Conservation (phyloP, 2,888 invertebrate genomes). For the Clusia tigrina region DNA sequence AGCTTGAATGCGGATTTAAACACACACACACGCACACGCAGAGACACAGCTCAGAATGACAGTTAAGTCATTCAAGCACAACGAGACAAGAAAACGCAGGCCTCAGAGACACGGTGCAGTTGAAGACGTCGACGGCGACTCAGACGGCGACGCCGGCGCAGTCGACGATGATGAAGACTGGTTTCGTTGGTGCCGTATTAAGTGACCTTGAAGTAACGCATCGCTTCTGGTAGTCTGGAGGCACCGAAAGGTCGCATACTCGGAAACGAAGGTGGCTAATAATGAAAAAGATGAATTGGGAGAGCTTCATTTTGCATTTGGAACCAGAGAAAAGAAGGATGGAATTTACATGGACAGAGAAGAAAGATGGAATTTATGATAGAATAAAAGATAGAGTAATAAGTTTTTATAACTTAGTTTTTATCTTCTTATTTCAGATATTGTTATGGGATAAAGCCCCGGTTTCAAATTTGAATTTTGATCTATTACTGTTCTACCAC, state of each 20-base stretch:
- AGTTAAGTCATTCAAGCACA: not conserved
- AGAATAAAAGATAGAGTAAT: no score
- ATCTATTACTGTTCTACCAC: no score
- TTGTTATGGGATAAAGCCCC: no score
- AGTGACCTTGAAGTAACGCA: conserved; percentile 45
- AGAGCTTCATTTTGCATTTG: no score
- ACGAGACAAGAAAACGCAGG: conserved; percentile 1
- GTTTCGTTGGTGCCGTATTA: conserved; percentile 11
- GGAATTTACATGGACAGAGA: no score
- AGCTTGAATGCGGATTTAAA: conserved; percentile 18
- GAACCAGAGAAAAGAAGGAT: no score
- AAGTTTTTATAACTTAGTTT: no score
- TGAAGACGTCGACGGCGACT: not conserved
- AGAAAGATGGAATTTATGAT: no score
- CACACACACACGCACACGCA: no score
- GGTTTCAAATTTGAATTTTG: no score
- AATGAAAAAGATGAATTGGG: not conserved
- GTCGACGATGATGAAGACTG: conserved; percentile 15
- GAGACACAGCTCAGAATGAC: conserved; percentile 12
- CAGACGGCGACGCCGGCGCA: not conserved
- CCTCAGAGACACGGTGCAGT: not conserved
- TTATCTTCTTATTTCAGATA: no score
- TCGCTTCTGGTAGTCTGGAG: not conserved
- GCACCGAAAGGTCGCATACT: conserved; percentile 2
- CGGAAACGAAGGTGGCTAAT: not conserved